Evolutionary conservation across 2,888 invertebrate species (phyloP), one percentile per base, ranked within the genome.

Genomic region (Macroteleia sp.): DNA sequence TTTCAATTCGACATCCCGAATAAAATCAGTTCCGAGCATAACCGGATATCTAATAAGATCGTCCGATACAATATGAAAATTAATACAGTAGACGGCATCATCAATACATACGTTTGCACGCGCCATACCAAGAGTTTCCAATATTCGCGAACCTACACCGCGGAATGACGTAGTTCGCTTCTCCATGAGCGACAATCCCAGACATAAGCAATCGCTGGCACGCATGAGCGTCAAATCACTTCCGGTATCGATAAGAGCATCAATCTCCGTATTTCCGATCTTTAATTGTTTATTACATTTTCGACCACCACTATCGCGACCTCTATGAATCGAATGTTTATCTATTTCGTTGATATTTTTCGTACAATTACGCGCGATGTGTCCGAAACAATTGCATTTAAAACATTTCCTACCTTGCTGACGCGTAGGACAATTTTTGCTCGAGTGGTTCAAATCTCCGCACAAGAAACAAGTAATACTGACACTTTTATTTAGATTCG

Each of bases 41-140:
- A 44, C 17, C n/a, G 44, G 20, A 20, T 70, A 17, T 32, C 32
- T 36, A 19, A 42, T 32, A 9, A 64, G 12, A 8, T 16, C 30
- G n/a, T 62, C 48, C 9, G 54, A 19, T 41, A 62, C 56, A 2
- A 73, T 44, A 22, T 42, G 25, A 50, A 73, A 28, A 8, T 32
- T 9, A 2, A 73, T 30, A 32, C 32, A 20, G 17, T 41, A 56
- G 8, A 44, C 14, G 4, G 39, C n/a, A 1, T 39, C 64, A 16
- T 64, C 73, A 9, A 73, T 56, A 10, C 30, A 19, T 10, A 64
- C 22, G 2, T 62, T 42, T 6, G 42, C n/a, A 9, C 20, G 17
- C 8, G 34, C 16, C 9, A 8, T 2, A 3, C 56, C 56, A 14
- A 39, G 10, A 4, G 39, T 56, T 6, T 39, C 25, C 36, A 25